Percentiles rank a stretch among this genome's conserved stretches.
phyloP scores from a whole-genome alignment of 2,888 invertebrate genomes.

The Tetragnatha montana region DNA sequence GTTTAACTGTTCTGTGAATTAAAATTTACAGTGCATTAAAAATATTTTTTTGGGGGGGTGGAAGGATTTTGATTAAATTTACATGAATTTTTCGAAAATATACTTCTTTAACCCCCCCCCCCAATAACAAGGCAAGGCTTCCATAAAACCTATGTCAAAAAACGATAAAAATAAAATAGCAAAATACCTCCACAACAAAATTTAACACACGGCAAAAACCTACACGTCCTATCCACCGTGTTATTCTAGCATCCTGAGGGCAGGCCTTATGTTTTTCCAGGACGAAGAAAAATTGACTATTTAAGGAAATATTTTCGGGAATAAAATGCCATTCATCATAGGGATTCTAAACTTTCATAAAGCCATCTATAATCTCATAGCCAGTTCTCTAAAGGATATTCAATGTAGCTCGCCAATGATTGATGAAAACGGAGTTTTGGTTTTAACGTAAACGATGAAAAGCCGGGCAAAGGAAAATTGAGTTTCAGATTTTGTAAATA shows the following conservation, averaged over 20 bases:
- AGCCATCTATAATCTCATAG: constrained; percentile 47
- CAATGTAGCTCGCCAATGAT: constrained; percentile 34
- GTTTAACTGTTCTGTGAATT: no score
- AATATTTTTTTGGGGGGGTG: no score
- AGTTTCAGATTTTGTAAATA: not conserved
- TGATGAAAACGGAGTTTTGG: constrained; percentile 32
- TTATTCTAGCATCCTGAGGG: not conserved
- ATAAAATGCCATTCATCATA: constrained; percentile 47
- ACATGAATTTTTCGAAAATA: not conserved
- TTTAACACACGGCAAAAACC: not conserved
- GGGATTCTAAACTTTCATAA: constrained; percentile 14
- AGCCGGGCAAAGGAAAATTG: not conserved
- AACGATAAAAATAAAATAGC: not conserved
- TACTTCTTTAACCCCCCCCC: not conserved
- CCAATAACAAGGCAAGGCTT: constrained; percentile 1
- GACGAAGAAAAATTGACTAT: constrained; percentile 39
- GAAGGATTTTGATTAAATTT: not conserved
- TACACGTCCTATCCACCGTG: not conserved
- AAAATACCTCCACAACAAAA: not conserved
- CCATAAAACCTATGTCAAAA: not conserved
- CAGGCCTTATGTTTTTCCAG: not conserved
- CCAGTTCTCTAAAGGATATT: constrained; percentile 7
- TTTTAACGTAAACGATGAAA: constrained; percentile 5
- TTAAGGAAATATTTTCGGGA: constrained; percentile 44
- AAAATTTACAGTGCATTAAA: no score